Conservation (phyloP, 2,113 vertebrate genomes). For the Aphelocoma coerulescens region DNA sequence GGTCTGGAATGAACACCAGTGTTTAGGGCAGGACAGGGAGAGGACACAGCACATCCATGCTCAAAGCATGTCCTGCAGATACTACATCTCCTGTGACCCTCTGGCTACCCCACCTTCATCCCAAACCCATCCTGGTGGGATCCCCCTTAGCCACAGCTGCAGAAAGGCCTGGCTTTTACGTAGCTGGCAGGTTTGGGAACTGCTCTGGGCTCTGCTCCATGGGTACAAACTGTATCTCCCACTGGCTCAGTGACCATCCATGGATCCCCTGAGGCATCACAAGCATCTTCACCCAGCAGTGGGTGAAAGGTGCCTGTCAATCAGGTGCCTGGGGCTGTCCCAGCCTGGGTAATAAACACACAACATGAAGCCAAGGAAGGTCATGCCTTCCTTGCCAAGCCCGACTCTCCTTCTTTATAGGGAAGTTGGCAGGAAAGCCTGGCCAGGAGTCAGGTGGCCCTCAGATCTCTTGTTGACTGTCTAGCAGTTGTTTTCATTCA, state of each 20-base stretch:
- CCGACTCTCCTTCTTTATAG: not conserved
- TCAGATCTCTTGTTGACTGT: constrained; percentile 31
- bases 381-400: not conserved
- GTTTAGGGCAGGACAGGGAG: not conserved
- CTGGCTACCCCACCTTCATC: not conserved
- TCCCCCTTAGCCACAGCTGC: not conserved
- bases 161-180: not conserved
- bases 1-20: not conserved
- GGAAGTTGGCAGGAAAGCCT: not conserved
- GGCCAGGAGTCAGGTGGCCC: not conserved
- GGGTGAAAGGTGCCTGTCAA: not conserved
- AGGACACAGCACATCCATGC: accelerated
- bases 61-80: not conserved
- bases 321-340: not conserved
- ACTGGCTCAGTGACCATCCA: not conserved
- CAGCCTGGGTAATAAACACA: not conserved
- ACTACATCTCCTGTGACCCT: not conserved
- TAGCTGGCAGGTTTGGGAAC: not conserved
- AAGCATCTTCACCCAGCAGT: not conserved
- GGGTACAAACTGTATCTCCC: not conserved
- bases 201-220: not conserved
- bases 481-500: constrained; percentile 21
- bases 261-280: not conserved
- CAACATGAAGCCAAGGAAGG: not conserved
- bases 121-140: not conserved